Base-by-base conservation (phyloP, 2,113 vertebrate species). In the Paradoxurus hermaphroditus region DNA sequence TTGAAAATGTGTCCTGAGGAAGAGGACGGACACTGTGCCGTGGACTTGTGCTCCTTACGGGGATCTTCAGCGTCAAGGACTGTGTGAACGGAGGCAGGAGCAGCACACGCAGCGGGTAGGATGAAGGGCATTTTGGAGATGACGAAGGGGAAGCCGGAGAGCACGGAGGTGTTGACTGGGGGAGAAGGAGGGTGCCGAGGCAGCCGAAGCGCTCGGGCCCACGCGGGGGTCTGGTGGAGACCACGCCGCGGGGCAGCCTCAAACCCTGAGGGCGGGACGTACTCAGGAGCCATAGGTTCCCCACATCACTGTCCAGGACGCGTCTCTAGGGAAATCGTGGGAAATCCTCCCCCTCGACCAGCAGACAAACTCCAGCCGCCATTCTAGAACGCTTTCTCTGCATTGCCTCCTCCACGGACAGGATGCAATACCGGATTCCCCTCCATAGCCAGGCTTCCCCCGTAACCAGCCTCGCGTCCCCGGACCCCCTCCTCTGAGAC, bases 171-270 rank as follows among this genome's bases (percentile, higher is more conserved):
- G 1, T 4, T 31, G 23, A 49, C 11, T 5, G 41, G 0, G 13
- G 10, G 29, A 44, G 36, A 25, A 19, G 18, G 19, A n/a, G 7
- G n/a, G 31, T 8, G 39, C 0, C 7, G 36, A 29, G 21, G 46
- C 19, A 21, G 6, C 3, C 44, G n/a, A 65, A 15, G 31, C 56
- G 3, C 9, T 14, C 41, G 34, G 12, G 62, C 3, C 16, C 72
- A 23, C 36, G 21, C 1, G 3, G 77, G 18, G 1, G 36, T 10
- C 44, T 6, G 8, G 46, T 8, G 59, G 16, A 56, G 31, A 5
- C 39, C 23, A 25, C 0, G 34, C 36, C 10, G 25, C 27, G 0
- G 4, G 25, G 19, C 18, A 34, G 25, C 9, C 9, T 12, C 4
- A 29, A 23, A 25, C 63, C 13, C 31, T 18, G 27, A 8, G 31